phyloP scores from a whole-genome alignment of 1,140 invertebrate genomes.

The Piezodorus guildinii region DNA sequence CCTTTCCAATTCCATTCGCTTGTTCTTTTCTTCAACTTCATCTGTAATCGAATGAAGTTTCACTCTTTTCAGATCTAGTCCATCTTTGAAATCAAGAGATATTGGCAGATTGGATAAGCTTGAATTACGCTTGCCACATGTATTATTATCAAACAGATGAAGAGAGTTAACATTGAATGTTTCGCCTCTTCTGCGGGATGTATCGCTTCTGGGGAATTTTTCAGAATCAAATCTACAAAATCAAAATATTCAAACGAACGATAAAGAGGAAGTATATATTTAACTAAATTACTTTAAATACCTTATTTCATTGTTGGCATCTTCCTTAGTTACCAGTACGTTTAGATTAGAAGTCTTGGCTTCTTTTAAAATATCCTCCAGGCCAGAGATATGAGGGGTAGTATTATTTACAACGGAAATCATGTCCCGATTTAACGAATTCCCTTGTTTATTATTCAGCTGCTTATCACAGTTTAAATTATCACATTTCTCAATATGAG shows the following conservation, averaged over 20 bases:
- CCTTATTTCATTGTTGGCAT: conserved; percentile 41
- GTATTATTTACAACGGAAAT: background rate
- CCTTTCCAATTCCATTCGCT: conserved; percentile 28
- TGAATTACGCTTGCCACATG: conserved; percentile 23
- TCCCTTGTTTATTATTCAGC: conserved; percentile 14
- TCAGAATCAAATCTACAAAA: conserved; percentile 43
- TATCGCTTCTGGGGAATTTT: conserved; percentile 44
- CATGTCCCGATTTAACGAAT: background rate
- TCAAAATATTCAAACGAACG: conserved; percentile 25
- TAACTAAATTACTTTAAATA: background rate
- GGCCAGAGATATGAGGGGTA: conserved; percentile 30
- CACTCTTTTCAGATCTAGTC: conserved; percentile 29
- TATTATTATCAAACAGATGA: conserved; percentile 27
- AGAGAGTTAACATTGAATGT: conserved; percentile 24
- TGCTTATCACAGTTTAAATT: conserved; percentile 4
- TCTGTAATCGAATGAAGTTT: conserved; percentile 24
- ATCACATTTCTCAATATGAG: conserved; percentile 15
- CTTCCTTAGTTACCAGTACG: conserved; percentile 42
- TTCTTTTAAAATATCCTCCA: conserved; percentile 50
- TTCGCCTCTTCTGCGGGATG: conserved; percentile 18
- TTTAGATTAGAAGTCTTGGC: conserved; percentile 53
- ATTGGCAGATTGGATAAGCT: conserved; percentile 3
- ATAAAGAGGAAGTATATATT: background rate
- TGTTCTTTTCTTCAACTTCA: conserved; percentile 35
- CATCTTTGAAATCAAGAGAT: conserved; percentile 27